These are phyloP conservation scores for Drosophila mimetica DNA, from an alignment of 2,888 invertebrate species.

Conservation along the genomic window DNA sequence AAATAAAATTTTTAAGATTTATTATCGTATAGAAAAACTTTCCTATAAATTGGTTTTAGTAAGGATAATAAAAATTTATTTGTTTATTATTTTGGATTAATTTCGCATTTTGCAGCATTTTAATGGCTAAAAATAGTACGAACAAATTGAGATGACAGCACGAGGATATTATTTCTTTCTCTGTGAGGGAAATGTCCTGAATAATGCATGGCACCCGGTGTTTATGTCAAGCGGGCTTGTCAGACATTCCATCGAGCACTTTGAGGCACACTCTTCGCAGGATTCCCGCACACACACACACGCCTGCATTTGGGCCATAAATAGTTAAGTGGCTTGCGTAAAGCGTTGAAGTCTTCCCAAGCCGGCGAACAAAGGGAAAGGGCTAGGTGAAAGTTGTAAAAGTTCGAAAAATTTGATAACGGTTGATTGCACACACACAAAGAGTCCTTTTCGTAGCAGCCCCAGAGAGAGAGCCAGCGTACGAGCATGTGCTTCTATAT, in stretches of 20 bases:
- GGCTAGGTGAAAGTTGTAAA: slow-evolving; percentile 50
- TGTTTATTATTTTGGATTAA: too few relatives aligned
- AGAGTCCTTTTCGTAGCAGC: slow-evolving; percentile 20
- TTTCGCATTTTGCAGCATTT: too few relatives aligned
- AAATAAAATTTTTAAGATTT: too few relatives aligned
- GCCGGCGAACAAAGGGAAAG: slow-evolving; percentile 11
- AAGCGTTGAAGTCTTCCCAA: slow-evolving; percentile 43
- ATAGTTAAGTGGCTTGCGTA: slow-evolving; percentile 47
- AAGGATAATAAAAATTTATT: too few relatives aligned
- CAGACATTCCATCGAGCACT: slow-evolving; percentile 31
- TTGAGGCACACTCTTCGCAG: slow-evolving; percentile 15
- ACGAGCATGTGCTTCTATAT: slow-evolving; percentile 27
- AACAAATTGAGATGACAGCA: not conserved
- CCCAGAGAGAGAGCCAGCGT: slow-evolving; percentile 13
- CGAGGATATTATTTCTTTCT: not conserved
- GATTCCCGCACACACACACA: slow-evolving; percentile 4
- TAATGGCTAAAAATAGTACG: not conserved
- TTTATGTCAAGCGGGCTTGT: slow-evolving; percentile 35
- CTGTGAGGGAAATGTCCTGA: slow-evolving; percentile 12
- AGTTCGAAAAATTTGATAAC: slow-evolving; percentile 65
- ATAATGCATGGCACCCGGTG: slow-evolving; percentile 39
- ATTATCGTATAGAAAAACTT: too few relatives aligned
- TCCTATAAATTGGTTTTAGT: too few relatives aligned
- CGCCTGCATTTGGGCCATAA: slow-evolving; percentile 21
- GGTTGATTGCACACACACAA: slow-evolving; percentile 66